Conservation (phyloP, 2,113 vertebrate species). For the Irena cyanogastra region DNA sequence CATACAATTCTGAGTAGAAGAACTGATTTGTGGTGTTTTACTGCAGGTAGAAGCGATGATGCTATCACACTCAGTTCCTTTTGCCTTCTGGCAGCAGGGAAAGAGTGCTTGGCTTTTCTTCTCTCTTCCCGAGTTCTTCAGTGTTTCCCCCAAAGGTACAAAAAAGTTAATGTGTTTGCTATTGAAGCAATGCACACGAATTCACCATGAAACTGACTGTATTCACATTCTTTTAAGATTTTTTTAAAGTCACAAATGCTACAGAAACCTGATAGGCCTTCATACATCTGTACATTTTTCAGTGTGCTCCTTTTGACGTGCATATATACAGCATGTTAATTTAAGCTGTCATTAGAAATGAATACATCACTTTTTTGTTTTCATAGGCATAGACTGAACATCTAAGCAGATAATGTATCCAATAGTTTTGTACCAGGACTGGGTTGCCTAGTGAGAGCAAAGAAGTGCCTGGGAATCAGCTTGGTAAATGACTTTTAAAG, state of each 20-base stretch:
- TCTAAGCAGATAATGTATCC: not conserved
- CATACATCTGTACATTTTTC: not conserved
- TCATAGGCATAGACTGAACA: not conserved
- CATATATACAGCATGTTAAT: not conserved
- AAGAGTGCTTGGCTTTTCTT: not conserved
- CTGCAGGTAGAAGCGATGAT: not conserved
- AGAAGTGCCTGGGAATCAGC: not conserved
- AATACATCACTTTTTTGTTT: conserved; percentile 12
- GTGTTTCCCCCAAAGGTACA: not conserved
- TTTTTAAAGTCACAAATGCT: not conserved
- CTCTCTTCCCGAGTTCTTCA: not conserved
- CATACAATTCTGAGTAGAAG: not conserved
- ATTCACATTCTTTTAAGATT: not conserved
- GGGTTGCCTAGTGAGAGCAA: conserved; percentile 3
- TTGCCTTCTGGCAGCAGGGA: not conserved
- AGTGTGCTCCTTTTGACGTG: not conserved
- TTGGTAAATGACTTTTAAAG: conserved; percentile 12
- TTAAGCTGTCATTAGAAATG: not conserved
- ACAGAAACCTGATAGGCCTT: not conserved
- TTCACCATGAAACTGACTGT: not conserved
- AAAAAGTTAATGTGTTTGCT: accelerated
- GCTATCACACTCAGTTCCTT: not conserved
- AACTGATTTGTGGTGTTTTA: not conserved
- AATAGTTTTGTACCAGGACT: not conserved
- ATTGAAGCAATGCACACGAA: not conserved